These are phyloP conservation scores for Bettongia penicillata DNA, from an alignment of 2,113 vertebrate genomes.

Conservation along the genomic window DNA sequence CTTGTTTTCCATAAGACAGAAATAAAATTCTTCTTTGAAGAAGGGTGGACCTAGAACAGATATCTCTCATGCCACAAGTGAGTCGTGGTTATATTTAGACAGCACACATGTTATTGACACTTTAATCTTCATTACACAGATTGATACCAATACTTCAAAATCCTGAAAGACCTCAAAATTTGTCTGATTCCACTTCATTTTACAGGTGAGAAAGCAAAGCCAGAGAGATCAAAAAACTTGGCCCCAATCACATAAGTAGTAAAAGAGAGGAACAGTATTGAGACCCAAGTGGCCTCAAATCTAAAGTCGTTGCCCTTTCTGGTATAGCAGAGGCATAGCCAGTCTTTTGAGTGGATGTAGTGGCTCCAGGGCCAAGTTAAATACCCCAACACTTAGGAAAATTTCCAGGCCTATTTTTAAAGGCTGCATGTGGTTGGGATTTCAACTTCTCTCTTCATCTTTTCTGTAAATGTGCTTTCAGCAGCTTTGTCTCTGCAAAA, in stretches of 20 bases:
- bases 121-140: not conserved
- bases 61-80: not conserved
- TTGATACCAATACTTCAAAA: not conserved
- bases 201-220: not conserved
- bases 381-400: not conserved
- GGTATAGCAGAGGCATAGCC: not conserved
- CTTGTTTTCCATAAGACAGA: not conserved
- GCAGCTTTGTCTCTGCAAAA: not conserved
- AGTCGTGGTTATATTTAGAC: not conserved
- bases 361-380: not conserved
- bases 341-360: too few relatives aligned
- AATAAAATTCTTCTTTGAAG: not conserved
- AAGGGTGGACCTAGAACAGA: not conserved
- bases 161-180: not conserved
- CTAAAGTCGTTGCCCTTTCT: not conserved
- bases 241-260: not conserved
- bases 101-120: not conserved
- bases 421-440: not conserved
- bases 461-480: not conserved
- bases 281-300: not conserved
- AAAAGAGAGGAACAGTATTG: not conserved
- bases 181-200: not conserved
- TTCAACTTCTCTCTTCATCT: not conserved
- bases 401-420: not conserved
- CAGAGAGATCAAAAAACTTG: not conserved